Conservation (phyloP, 2,113 vertebrate genomes). For the Anoura caudifer region DNA sequence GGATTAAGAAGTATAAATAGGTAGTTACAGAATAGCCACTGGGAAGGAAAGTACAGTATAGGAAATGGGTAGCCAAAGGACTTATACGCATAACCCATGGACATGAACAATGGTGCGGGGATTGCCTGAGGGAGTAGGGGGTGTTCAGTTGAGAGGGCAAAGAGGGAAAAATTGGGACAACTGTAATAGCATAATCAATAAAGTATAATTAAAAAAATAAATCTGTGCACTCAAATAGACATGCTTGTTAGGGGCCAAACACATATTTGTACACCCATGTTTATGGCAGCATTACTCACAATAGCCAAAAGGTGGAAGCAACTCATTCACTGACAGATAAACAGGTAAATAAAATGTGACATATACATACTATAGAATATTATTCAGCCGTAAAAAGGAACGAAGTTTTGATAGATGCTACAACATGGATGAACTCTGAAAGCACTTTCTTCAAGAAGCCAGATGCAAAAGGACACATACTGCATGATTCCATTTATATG, state of each 20-base stretch:
- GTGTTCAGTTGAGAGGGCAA: no score
- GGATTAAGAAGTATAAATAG: no score
- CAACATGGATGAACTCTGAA: neutral
- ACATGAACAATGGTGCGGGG: no score
- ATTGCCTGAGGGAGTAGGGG: no score
- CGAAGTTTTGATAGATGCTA: slow-evolving; percentile 1
- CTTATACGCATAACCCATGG: no score
- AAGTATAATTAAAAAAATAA: no score
- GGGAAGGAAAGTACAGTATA: no score
- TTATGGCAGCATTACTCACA: neutral
- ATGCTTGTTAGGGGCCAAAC: neutral
- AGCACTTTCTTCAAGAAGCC: neutral
- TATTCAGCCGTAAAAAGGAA: neutral
- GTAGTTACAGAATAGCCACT: no score
- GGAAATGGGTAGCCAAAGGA: no score
- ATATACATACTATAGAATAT: neutral
- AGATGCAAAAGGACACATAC: neutral
- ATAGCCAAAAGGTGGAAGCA: neutral
- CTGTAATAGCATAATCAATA: no score
- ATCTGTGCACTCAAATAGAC: neutral
- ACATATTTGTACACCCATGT: neutral
- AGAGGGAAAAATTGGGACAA: no score
- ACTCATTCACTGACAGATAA: neutral
- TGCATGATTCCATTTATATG: neutral
- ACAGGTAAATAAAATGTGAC: neutral